Percentiles rank a stretch among this genome's conserved stretches.
Conservation (phyloP, 2,888 invertebrate species). For the Chrysomela aeneicollis region DNA sequence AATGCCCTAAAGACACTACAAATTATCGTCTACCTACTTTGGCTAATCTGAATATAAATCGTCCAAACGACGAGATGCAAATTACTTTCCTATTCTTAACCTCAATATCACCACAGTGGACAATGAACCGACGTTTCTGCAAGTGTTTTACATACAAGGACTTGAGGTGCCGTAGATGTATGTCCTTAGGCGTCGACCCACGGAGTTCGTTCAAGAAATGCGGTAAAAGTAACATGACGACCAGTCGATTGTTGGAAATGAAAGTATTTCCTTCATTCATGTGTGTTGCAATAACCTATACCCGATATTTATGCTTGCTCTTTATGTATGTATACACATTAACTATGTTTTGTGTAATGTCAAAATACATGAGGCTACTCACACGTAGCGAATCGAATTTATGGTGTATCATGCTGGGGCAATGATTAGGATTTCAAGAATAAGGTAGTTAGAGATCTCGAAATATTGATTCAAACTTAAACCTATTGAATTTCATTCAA, state of each 20-base stretch:
- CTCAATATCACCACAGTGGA: conserved; percentile 26
- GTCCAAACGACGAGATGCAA: background rate
- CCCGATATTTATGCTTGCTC: conserved; percentile 26
- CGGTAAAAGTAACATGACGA: conserved; percentile 48
- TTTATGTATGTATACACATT: conserved; percentile 21
- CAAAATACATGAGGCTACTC: conserved; percentile 22
- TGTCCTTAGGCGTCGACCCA: conserved; percentile 41
- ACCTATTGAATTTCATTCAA: too few relatives aligned
- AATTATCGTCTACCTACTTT: background rate
- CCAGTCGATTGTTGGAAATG: conserved; percentile 45
- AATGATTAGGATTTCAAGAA: conserved; percentile 13
- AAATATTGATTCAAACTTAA: background rate
- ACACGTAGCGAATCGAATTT: conserved; percentile 12
- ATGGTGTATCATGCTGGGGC: conserved; percentile 15
- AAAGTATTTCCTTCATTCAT: conserved; percentile 47
- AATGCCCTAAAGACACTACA: background rate
- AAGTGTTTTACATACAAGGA: conserved; percentile 38
- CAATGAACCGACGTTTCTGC: conserved; percentile 35
- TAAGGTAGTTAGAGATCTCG: conserved; percentile 11
- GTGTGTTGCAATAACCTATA: conserved; percentile 32
- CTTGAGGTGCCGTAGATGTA: conserved; percentile 26
- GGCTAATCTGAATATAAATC: background rate
- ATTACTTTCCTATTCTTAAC: conserved; percentile 26
- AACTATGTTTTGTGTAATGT: conserved; percentile 15
- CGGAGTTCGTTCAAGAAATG: conserved; percentile 35